Evolutionary conservation across 2,888 invertebrate genomes (phyloP), one percentile per base, ranked within the genome.

Genomic region (Cataglyphis altisquamis): DNA sequence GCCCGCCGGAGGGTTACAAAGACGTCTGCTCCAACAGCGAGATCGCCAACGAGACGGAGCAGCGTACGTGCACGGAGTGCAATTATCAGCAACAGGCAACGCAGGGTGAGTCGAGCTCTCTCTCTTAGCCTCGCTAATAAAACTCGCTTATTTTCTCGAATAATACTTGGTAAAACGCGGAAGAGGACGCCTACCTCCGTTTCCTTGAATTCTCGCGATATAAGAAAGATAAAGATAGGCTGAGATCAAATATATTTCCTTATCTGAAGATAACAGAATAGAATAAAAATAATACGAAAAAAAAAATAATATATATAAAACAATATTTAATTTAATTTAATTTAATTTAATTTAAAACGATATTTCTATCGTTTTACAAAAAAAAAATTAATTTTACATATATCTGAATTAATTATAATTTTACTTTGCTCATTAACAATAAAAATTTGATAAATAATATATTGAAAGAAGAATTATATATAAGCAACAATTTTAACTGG

Each of bases 1-100:
- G 98, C 94, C 98, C 98, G 36, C 98, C 98, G 15, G 98, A 98
- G 94, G 98, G 98, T 12, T 98, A 98, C 95, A 98, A 98, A 95
- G 98, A 98, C 93, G 96, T 97, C 96, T 97, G 97, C 89, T 94
- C 96, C 84, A 96, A 96, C 91, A 96, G 57, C n/a, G 86, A 88
- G 15, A n/a, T 63, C 15, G 15, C 86, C 63, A 96, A 96, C 87
- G 74, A 96, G 96, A 89, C 94, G 95, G 84, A 95, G 95, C 85
- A 86, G 78, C 70, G 67, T 21, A 32, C 78, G n/a, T 80, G 78
- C 78, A 12, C 68, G 95, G 96, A 91, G 95, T 96, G 94, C 96
- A 97, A 95, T 96, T 96, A 92, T 74, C 93, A 92, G 85, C 93
- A 93, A 94, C 95, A 86, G 57, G 68, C 82, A 8, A 29, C 82